Conservation (phyloP, 2,797 vertebrate species). For the Apogon hyalosoma region DNA sequence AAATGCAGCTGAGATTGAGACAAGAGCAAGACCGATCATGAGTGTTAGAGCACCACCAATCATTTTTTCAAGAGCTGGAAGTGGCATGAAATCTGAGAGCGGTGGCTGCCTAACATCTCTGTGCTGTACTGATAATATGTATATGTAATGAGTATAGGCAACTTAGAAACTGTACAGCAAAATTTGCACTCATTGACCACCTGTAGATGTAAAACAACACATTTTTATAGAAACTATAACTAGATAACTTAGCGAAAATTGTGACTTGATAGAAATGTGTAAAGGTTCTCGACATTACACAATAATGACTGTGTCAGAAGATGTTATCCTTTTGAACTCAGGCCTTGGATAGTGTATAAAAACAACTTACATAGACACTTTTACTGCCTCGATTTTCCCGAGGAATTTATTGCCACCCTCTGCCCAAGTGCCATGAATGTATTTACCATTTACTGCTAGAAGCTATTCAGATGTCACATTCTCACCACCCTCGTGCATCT, state of each 20-base stretch:
- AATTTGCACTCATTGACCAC: too few relatives aligned
- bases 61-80: too few relatives aligned
- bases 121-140: too few relatives aligned
- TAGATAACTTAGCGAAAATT: background rate
- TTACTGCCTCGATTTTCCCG: constrained; percentile 48
- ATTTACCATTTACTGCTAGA: constrained; percentile 73
- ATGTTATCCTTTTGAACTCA: constrained; percentile 30
- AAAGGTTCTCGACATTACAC: constrained; percentile 3
- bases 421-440: constrained; percentile 52
- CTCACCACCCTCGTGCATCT: constrained; percentile 48
- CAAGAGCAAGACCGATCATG: too few relatives aligned
- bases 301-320: background rate
- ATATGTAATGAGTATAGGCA: too few relatives aligned
- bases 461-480: constrained; percentile 54
- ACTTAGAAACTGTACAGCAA: too few relatives aligned
- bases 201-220: too few relatives aligned
- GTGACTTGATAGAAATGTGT: constrained; percentile 5
- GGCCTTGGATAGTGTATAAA: constrained; percentile 23
- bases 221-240: background rate
- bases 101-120: too few relatives aligned
- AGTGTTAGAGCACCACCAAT: too few relatives aligned
- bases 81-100: too few relatives aligned
- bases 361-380: constrained; percentile 29
- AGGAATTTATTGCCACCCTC: constrained; percentile 53
- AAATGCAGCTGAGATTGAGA: too few relatives aligned